A percentile compares a stretch with the other conserved stretches of the same genome.
Evolutionary conservation across 2,888 invertebrate genomes (phyloP).

Genomic region (Rutpela maculata): DNA sequence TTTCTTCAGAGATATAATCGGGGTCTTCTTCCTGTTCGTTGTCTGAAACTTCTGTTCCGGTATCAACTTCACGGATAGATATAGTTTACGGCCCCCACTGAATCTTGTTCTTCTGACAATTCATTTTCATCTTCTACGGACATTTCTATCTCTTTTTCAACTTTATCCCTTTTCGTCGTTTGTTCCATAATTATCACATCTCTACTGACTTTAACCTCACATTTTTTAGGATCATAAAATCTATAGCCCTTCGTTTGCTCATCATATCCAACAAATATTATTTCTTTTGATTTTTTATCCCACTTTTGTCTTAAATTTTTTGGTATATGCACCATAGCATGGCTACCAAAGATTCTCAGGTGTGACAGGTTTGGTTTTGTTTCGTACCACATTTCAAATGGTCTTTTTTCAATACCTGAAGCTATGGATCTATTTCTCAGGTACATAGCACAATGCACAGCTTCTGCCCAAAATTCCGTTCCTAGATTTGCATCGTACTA

Average conservation of each 20-base stretch:
- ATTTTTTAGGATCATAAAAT: too few relatives aligned
- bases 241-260: background rate
- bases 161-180: too few relatives aligned
- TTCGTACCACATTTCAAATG: slow-evolving; percentile 1
- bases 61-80: background rate
- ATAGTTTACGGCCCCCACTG: background rate
- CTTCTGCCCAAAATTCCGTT: too few relatives aligned
- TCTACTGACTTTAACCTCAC: too few relatives aligned
- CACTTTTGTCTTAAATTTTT: background rate
- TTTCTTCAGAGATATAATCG: background rate
- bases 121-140: background rate
- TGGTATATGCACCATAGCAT: background rate
- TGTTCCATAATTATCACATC: too few relatives aligned
- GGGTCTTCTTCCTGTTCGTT: background rate
- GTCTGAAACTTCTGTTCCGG: background rate
- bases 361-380: background rate
- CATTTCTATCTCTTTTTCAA: too few relatives aligned
- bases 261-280: slow-evolving; percentile 12
- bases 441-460: too few relatives aligned
- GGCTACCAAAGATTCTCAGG: slow-evolving; percentile 8
- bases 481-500: too few relatives aligned
- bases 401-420: background rate
- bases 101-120: background rate
- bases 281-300: slow-evolving; percentile 8
- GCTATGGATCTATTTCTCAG: too few relatives aligned